Percentiles rank a stretch among this genome's conserved stretches.
phyloP scores from a whole-genome alignment of 2,113 vertebrate species.

The Zootoca vivipara region DNA sequence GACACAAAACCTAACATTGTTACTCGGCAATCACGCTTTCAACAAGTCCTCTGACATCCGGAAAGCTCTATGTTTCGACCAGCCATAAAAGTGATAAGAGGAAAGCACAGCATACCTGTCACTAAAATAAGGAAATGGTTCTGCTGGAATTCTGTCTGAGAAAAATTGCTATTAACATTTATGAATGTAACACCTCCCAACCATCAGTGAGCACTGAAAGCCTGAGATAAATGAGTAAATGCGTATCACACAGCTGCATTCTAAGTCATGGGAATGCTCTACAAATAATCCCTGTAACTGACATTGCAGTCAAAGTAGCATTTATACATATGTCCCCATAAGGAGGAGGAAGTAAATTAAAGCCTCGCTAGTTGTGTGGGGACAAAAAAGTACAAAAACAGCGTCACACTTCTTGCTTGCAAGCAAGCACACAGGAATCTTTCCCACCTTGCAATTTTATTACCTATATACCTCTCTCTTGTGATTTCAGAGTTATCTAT shows the following conservation, averaged over 20 bases:
- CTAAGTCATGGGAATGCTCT: neutral
- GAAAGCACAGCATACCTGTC: neutral
- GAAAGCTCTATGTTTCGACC: neutral
- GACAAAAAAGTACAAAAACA: neutral
- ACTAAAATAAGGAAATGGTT: rapidly evolving
- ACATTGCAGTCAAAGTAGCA: neutral
- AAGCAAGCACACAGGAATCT: neutral
- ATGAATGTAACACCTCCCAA: neutral
- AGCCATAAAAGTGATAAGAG: neutral
- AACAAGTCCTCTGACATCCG: neutral
- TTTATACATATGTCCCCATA: neutral
- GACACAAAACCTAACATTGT: neutral
- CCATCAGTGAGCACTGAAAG: neutral
- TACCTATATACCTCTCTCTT: neutral
- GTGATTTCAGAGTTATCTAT: neutral
- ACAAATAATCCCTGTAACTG: neutral
- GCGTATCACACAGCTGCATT: neutral
- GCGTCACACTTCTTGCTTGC: neutral
- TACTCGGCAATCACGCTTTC: neutral
- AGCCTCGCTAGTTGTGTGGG: neutral
- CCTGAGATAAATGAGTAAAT: neutral
- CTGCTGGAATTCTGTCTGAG: neutral
- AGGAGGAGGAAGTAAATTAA: neutral
- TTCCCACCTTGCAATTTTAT: neutral
- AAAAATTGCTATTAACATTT: neutral